Base-by-base conservation (phyloP, 2,888 invertebrate species). In the Tanytarsus gracilentus region DNA sequence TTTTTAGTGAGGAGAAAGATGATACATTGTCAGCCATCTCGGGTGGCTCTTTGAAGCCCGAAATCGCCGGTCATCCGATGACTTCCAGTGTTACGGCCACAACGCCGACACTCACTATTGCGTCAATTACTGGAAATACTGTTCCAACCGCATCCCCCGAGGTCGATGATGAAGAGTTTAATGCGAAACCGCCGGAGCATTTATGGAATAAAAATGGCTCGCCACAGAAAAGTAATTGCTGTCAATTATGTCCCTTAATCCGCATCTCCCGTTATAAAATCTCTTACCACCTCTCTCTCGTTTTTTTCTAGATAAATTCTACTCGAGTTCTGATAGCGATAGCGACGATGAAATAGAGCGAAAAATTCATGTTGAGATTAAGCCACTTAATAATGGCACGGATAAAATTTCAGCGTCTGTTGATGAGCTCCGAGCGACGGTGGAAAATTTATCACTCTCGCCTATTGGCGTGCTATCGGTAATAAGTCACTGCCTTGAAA, bases 321-420 rank as follows among this genome's bases (percentile, higher is more conserved):
- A 93, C 71, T 93, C 94, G 5, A 88, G 87, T 67, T 88, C 93
- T 16, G 95, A 86, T 68, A 79, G 83, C 49, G 86, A 95, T 71
- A 91, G 94, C 61, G 91, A 91, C 76, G 92, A 92, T 69, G 92
- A 92, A 68, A 80, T 85, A 58, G 90, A 89, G 68, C 83, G 85
- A 65, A 93, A 93, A 73, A 89, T 96, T 65, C 90, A 90, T 69
- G 93, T 96, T 2, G 92, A 94, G 78, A 96, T 96, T 63, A 95
- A 95, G 74, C 96, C 96, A 1, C 78, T 94, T 52, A 91, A 87
- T 69, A 94, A 92, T 75, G 93, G 92, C 52, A 81, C 84, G 61
- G 88, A 87, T 58, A 89, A 90, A 1, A 88, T 91, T 81, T 90
- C 93, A 63, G 93, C 93, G n/a, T 95, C 93, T 73, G 93, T 95